Evolutionary conservation across 2,797 vertebrate species (phyloP).

Genomic region (Kryptolebias ocellatus): DNA sequence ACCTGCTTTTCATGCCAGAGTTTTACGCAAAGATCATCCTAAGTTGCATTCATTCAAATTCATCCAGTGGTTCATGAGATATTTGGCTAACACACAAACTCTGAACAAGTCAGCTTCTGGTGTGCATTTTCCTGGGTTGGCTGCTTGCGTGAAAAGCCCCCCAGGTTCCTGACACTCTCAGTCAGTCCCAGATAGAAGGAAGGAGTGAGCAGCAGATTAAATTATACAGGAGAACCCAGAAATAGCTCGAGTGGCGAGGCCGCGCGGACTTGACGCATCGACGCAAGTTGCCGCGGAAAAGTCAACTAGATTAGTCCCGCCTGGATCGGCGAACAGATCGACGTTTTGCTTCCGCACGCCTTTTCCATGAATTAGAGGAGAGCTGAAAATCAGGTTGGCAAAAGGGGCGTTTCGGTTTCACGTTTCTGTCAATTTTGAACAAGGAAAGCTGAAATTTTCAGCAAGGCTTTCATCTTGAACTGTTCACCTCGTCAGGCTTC

Average conservation of each 20-base stretch:
- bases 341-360: neutral
- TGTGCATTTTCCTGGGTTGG: conserved; percentile 13
- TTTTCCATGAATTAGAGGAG: neutral
- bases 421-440: neutral
- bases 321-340: conserved; percentile 30
- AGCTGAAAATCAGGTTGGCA: neutral
- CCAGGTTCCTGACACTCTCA: conserved; percentile 65
- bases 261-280: conserved; percentile 57
- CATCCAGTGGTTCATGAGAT: no score
- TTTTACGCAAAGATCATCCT: no score
- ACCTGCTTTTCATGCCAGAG: no score
- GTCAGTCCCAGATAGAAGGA: conserved; percentile 65
- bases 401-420: neutral
- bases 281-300: conserved; percentile 55
- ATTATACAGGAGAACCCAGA: conserved; percentile 83
- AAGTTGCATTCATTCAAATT: neutral
- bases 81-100: no score
- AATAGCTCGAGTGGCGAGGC: conserved; percentile 73
- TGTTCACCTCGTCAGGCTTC: conserved; percentile 9
- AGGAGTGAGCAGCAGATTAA: conserved; percentile 77
- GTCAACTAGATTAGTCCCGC: conserved; percentile 59
- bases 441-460: neutral
- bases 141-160: conserved; percentile 46
- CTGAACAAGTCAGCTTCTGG: neutral
- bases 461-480: conserved; percentile 6